Evolutionary conservation across 1,140 invertebrate genomes (phyloP).

Genomic region (Cotesia chilonis): DNA sequence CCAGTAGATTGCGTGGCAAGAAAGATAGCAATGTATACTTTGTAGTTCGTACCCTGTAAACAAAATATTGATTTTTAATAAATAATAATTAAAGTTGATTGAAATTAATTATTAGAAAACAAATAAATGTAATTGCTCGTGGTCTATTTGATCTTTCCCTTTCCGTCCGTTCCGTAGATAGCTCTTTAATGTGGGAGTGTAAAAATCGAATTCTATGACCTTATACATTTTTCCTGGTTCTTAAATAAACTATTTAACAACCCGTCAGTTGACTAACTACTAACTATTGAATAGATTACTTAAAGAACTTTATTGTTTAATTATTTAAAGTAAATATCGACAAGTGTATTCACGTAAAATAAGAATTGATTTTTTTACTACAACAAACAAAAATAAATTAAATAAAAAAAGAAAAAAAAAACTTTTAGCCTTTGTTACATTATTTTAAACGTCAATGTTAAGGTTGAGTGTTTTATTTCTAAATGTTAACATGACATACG

Average conservation of each 20-base stretch:
- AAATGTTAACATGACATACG: too few species aligned
- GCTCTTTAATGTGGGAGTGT: background rate
- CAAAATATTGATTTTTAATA: constrained; percentile 26
- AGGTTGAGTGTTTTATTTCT: too few species aligned
- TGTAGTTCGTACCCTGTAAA: constrained; percentile 84
- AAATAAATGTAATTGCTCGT: background rate
- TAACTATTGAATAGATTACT: too few species aligned
- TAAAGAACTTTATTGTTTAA: too few species aligned
- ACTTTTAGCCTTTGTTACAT: background rate
- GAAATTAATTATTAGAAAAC: background rate
- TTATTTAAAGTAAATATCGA: too few species aligned
- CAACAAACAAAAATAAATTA: background rate
- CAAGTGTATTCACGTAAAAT: too few species aligned
- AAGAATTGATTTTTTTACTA: too few species aligned
- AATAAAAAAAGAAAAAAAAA: background rate
- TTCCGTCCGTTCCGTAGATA: background rate
- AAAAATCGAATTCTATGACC: constrained; percentile 18
- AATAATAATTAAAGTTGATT: constrained; percentile 8
- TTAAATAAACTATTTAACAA: too few species aligned
- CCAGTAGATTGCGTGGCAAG: constrained; percentile 94
- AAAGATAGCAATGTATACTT: constrained; percentile 96
- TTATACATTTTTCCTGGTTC: too few species aligned
- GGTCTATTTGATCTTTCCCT: too few species aligned
- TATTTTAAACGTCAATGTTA: too few species aligned
- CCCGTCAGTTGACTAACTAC: too few species aligned